Evolutionary conservation across 2,888 invertebrate genomes (phyloP).

Genomic region (Synanthedon myopaeformis): DNA sequence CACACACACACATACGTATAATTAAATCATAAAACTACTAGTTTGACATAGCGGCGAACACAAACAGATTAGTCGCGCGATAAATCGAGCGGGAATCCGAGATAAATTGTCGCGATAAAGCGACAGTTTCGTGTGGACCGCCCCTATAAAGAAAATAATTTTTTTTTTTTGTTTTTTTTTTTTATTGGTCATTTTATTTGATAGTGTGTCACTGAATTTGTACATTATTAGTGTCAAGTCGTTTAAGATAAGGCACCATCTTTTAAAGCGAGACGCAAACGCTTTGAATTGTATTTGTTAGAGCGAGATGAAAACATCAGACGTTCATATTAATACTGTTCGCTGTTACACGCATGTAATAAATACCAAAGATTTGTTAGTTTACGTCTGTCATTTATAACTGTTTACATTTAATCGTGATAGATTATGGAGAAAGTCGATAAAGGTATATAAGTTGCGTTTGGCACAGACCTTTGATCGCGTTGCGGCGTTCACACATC

Average conservation of each 20-base stretch:
- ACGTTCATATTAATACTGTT: background rate
- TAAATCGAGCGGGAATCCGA: slow-evolving; percentile 24
- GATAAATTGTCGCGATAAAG: slow-evolving; percentile 50
- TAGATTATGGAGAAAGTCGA: slow-evolving; percentile 24
- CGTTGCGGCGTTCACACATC: slow-evolving; percentile 30
- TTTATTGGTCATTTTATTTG: slow-evolving; percentile 10
- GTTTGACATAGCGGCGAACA: slow-evolving; percentile 14
- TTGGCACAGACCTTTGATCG: slow-evolving; percentile 34
- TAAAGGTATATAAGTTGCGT: slow-evolving; percentile 22
- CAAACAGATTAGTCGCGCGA: slow-evolving; percentile 40
- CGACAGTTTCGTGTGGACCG: slow-evolving; percentile 16
- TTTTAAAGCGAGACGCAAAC: background rate
- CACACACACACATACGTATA: too few species aligned
- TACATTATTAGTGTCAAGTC: background rate
- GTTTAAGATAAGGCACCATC: background rate
- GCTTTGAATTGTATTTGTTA: background rate
- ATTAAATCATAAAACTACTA: slow-evolving; percentile 40
- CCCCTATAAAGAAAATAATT: slow-evolving; percentile 7
- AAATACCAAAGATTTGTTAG: background rate
- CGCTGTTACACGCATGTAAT: background rate
- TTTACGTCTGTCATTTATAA: background rate
- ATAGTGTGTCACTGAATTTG: background rate
- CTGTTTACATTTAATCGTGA: slow-evolving; percentile 1
- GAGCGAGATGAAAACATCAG: background rate
- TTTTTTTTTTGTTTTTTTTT: slow-evolving; percentile 4